phyloP scores from a whole-genome alignment of 2,888 invertebrate genomes.

The Drymonia ruficornis region DNA sequence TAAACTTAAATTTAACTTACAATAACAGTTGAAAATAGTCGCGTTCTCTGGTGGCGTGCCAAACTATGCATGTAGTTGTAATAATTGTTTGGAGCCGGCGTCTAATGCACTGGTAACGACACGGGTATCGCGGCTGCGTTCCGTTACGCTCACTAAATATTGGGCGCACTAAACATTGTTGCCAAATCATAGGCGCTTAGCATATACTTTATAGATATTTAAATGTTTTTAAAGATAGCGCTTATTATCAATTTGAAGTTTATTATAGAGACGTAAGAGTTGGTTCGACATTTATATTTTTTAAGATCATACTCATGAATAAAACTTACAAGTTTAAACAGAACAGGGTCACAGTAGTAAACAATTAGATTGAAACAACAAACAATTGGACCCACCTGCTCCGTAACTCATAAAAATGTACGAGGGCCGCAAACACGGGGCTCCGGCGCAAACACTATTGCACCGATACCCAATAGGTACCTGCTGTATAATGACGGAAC shows the following conservation, averaged over 20 bases:
- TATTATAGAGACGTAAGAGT: no score
- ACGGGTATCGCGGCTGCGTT: constrained; percentile 45
- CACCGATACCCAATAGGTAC: constrained; percentile 22
- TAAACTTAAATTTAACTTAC: constrained; percentile 66
- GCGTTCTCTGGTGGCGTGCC: constrained; percentile 72
- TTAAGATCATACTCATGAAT: neutral
- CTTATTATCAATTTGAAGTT: no score
- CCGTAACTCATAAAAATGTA: constrained; percentile 82
- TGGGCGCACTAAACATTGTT: constrained; percentile 25
- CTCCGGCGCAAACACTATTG: constrained; percentile 56
- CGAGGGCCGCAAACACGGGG: constrained; percentile 66
- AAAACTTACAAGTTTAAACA: neutral
- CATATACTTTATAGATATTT: no score
- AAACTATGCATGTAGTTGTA: constrained; percentile 68
- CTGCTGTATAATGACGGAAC: neutral
- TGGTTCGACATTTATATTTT: no score
- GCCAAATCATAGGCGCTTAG: constrained; percentile 19
- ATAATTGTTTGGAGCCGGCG: constrained; percentile 67
- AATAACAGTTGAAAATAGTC: constrained; percentile 71
- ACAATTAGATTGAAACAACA: constrained; percentile 63
- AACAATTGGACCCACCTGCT: constrained; percentile 70
- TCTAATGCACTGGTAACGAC: constrained; percentile 68
- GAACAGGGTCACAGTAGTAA: constrained; percentile 36
- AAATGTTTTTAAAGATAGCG: no score
- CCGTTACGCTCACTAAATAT: constrained; percentile 39